A percentile compares a stretch with the other conserved stretches of the same genome.
phyloP scores from a whole-genome alignment of 1,140 invertebrate species.

The Callitettix versicolor region DNA sequence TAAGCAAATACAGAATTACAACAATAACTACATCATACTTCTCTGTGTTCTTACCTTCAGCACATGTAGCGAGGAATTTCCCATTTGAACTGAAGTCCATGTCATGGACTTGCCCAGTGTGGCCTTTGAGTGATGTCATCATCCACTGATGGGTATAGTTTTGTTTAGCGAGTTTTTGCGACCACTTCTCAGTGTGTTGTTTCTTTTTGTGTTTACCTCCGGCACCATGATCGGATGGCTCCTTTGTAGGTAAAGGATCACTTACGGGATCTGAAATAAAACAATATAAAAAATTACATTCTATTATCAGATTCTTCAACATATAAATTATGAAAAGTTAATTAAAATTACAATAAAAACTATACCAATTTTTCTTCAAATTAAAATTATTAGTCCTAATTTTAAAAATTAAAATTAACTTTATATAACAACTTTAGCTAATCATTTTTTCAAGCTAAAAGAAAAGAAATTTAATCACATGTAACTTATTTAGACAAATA shows the following conservation, averaged over 20 bases:
- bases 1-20: too few relatives aligned
- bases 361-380: not conserved
- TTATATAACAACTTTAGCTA: not conserved
- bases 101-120: conserved; percentile 56
- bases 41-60: conserved; percentile 54
- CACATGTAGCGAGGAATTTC: conserved; percentile 70
- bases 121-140: conserved; percentile 64
- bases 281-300: too few relatives aligned
- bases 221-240: not conserved
- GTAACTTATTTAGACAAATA: too few relatives aligned
- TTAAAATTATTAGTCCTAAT: not conserved
- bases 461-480: too few relatives aligned
- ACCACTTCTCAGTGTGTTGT: conserved; percentile 16
- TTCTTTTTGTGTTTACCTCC: conserved; percentile 18
- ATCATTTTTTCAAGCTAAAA: too few relatives aligned
- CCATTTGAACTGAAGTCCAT: conserved; percentile 73
- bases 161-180: conserved; percentile 16
- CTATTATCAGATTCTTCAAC: too few relatives aligned
- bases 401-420: not conserved
- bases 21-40: too few relatives aligned
- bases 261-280: not conserved
- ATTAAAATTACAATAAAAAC: not conserved
- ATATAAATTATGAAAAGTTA: not conserved
- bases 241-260: conserved; percentile 4
- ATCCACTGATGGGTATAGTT: conserved; percentile 44